Percentiles rank a stretch among this genome's conserved stretches.
phyloP scores from a whole-genome alignment of 2,888 invertebrate species.

The Machimus atricapillus region DNA sequence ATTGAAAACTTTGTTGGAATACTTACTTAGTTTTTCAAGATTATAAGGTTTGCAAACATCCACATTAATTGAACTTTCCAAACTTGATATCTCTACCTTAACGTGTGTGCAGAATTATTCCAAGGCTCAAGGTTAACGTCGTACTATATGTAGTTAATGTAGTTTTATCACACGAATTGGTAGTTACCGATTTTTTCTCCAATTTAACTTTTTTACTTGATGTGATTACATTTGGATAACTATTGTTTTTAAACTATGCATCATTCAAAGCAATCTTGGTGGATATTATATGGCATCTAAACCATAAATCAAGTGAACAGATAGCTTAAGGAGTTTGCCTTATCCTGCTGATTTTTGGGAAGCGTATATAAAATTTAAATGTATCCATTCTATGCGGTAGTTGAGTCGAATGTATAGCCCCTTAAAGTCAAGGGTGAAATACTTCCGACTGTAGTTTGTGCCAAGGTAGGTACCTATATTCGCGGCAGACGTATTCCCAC shows the following conservation, averaged over 20 bases:
- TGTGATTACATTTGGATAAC: not conserved
- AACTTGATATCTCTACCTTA: not conserved
- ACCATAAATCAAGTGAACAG: not conserved
- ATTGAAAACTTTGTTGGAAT: not conserved
- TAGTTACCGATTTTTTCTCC: not conserved
- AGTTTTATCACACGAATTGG: not conserved
- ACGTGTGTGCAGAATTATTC: not conserved
- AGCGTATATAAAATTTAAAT: not conserved
- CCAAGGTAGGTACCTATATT: not conserved
- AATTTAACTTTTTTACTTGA: not conserved
- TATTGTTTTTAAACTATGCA: not conserved
- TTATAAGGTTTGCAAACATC: not conserved
- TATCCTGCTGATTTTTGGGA: not conserved
- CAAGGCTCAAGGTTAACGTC: not conserved
- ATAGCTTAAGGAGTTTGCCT: too few species aligned
- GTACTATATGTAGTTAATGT: not conserved
- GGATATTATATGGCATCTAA: not conserved
- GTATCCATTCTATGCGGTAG: not conserved
- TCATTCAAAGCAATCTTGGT: not conserved
- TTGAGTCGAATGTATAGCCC: not conserved
- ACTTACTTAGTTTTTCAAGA: not conserved
- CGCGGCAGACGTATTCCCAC: conserved; percentile 20
- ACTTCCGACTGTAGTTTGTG: not conserved
- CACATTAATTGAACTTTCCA: not conserved
- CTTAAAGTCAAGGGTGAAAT: conserved; percentile 22